Evolutionary conservation across 2,888 invertebrate species (phyloP).

Genomic region (Rhynchonema sp.): DNA sequence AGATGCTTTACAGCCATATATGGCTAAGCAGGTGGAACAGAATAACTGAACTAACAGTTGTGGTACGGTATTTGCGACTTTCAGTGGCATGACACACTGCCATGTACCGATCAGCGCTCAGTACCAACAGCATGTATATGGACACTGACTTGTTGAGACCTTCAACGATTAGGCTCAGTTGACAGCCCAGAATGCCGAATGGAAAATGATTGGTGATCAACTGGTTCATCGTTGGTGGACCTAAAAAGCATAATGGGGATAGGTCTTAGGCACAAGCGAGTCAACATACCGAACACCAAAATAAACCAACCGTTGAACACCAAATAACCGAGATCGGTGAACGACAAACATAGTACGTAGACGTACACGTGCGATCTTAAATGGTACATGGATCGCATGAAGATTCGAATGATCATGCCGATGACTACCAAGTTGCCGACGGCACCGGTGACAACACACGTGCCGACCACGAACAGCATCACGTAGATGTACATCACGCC

Average conservation of each 20-base stretch:
- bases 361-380: conserved; percentile 6
- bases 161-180: conserved; percentile 2
- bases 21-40: not conserved
- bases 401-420: not conserved
- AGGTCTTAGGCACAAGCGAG: too few species aligned
- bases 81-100: conserved; percentile 6
- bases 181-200: conserved; percentile 5
- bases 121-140: conserved; percentile 7
- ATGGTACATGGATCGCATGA: not conserved
- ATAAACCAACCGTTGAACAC: not conserved
- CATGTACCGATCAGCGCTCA: conserved; percentile 8
- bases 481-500: too few species aligned
- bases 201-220: not conserved
- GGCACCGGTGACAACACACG: not conserved
- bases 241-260: too few species aligned
- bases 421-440: conserved; percentile 6
- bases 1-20: too few species aligned
- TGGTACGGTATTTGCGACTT: not conserved
- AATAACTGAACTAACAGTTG: not conserved
- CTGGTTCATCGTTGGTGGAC: not conserved
- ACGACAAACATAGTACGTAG: conserved; percentile 6
- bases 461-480: not conserved
- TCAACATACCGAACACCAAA: too few species aligned
- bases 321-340: conserved; percentile 1
- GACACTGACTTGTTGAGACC: conserved; percentile 7